phyloP scores from a whole-genome alignment of 2,888 invertebrate genomes.

The Thereva unica region DNA sequence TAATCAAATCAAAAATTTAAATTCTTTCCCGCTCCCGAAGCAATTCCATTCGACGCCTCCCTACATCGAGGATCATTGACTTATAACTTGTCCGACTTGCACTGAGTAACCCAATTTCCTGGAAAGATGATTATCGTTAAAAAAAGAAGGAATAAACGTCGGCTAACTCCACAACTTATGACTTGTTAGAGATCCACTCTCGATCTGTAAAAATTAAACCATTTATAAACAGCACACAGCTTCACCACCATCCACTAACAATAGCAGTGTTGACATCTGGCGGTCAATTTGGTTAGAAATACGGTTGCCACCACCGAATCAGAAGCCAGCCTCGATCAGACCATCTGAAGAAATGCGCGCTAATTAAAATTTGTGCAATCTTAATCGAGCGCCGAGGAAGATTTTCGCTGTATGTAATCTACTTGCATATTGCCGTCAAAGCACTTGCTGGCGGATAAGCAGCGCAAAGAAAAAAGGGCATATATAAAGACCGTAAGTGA shows the following conservation, averaged over 20 bases:
- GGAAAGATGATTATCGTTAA: background rate
- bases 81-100: no score
- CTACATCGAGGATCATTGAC: no score
- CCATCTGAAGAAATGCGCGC: conserved; percentile 5
- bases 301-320: conserved; percentile 20
- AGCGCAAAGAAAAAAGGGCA: no score
- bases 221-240: conserved; percentile 2
- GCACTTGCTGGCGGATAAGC: no score
- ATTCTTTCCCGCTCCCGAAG: no score
- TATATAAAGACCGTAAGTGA: no score
- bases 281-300: conserved; percentile 28
- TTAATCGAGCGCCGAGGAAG: conserved; percentile 10
- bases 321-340: conserved; percentile 14
- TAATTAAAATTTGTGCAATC: conserved; percentile 34
- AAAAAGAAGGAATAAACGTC: no score
- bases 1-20: no score
- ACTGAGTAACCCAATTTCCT: background rate
- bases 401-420: background rate
- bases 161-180: background rate
- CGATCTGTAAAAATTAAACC: conserved; percentile 24
- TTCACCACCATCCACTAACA: no score
- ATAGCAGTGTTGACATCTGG: conserved; percentile 12
- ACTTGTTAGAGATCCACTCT: background rate
- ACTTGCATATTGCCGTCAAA: conserved; percentile 4
- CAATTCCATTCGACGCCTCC: no score